These are phyloP conservation scores for Drosophila paranaensis DNA, from an alignment of 2,888 invertebrate genomes.

Conservation along the genomic window DNA sequence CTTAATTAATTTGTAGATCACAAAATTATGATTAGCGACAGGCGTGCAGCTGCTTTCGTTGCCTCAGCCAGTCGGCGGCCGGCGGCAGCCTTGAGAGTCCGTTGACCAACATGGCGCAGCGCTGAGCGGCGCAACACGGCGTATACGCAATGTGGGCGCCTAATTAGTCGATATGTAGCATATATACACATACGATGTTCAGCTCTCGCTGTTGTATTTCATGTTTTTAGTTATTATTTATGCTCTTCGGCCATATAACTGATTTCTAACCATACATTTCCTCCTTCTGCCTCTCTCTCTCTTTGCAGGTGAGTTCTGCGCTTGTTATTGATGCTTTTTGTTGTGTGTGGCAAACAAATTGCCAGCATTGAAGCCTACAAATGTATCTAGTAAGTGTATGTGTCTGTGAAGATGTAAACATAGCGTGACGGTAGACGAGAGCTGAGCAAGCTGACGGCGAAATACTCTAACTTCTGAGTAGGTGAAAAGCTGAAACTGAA, in stretches of 20 bases:
- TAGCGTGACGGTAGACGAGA: conserved; percentile 10
- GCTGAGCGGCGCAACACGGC: conserved; percentile 30
- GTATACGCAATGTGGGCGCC: conserved; percentile 69
- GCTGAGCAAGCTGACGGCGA: neutral
- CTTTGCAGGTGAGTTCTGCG: conserved; percentile 61
- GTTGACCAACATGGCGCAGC: conserved; percentile 61
- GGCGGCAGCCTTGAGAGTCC: conserved; percentile 69
- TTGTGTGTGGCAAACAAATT: conserved; percentile 30
- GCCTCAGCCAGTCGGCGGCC: conserved; percentile 44
- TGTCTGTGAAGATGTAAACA: conserved; percentile 28
- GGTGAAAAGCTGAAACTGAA: neutral
- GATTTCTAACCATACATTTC: conserved; percentile 32
- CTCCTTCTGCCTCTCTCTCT: conserved; percentile 18
- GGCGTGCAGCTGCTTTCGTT: conserved; percentile 59
- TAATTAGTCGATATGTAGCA: conserved; percentile 50
- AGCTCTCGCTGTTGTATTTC: neutral
- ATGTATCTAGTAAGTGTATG: conserved; percentile 40
- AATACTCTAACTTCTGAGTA: conserved; percentile 15
- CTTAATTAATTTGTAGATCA: conserved; percentile 76
- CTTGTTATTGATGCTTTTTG: conserved; percentile 19
- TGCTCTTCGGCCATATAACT: conserved; percentile 12
- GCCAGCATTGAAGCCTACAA: conserved; percentile 33
- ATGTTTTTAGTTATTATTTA: conserved; percentile 23
- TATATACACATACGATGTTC: conserved; percentile 11
- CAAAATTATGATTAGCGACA: conserved; percentile 71